A percentile compares a stretch with the other conserved stretches of the same genome.
These are phyloP conservation scores for Tenrec ecaudatus DNA, from an alignment of 2,113 vertebrate genomes.

Conservation along the genomic window DNA sequence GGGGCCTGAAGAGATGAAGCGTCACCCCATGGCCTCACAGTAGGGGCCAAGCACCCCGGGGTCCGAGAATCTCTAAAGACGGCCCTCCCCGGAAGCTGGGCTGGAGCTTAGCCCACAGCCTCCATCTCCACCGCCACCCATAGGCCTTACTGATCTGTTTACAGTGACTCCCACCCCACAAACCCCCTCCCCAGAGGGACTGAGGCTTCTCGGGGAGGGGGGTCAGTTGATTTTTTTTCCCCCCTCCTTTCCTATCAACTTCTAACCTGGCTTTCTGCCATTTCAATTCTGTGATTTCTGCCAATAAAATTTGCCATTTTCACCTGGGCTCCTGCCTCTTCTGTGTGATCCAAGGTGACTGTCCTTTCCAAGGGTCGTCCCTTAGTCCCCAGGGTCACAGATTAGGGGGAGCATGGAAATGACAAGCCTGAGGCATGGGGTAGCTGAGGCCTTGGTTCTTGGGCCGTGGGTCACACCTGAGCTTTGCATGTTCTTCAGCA, in stretches of 20 bases:
- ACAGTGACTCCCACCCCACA: conserved; percentile 18
- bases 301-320: conserved; percentile 91
- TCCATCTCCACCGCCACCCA: conserved; percentile 35
- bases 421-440: too few relatives aligned
- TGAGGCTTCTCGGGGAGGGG: conserved; percentile 57
- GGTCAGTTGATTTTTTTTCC: conserved; percentile 72
- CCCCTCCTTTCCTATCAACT: conserved; percentile 78
- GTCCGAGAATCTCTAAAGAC: background rate
- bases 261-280: conserved; percentile 77
- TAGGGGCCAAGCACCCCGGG: background rate
- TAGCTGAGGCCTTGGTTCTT: too few relatives aligned
- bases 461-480: background rate
- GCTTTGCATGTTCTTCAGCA: too few relatives aligned
- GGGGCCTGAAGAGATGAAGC: background rate
- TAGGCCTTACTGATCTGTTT: conserved; percentile 69
- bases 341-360: background rate
- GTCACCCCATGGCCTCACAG: background rate
- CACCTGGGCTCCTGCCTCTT: background rate
- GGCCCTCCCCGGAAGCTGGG: background rate
- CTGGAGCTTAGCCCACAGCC: background rate
- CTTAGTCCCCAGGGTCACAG: background rate
- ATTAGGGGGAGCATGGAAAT: too few relatives aligned
- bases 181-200: background rate
- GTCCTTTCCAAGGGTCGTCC: background rate
- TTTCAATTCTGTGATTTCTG: conserved; percentile 88